phyloP scores from a whole-genome alignment of 2,113 vertebrate species.

The Diglossa brunneiventris region DNA sequence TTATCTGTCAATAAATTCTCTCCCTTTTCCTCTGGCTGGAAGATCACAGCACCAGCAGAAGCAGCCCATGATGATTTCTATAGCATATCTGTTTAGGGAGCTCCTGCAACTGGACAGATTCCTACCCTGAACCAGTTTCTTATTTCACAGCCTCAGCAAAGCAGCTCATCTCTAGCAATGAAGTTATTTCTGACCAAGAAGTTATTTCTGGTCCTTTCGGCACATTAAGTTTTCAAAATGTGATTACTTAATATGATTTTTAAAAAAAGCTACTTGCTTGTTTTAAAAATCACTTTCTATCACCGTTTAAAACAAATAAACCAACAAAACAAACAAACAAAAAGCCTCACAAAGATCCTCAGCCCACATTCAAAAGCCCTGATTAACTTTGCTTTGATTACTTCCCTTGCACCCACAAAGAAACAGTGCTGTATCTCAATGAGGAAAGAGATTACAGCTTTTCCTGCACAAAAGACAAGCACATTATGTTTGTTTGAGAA shows the following conservation, averaged over 20 bases:
- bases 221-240: not conserved
- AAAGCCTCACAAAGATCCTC: rapidly evolving
- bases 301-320: not conserved
- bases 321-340: too few relatives aligned
- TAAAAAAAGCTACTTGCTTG: not conserved
- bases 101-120: not conserved
- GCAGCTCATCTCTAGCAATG: not conserved
- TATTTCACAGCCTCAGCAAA: not conserved
- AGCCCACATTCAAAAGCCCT: not conserved
- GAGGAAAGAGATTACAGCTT: not conserved
- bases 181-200: not conserved
- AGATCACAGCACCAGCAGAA: not conserved
- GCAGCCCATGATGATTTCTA: rapidly evolving
- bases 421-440: not conserved
- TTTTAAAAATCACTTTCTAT: not conserved
- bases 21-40: not conserved
- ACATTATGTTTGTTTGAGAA: not conserved
- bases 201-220: not conserved
- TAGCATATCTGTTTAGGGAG: rapidly evolving
- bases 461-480: not conserved
- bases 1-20: not conserved
- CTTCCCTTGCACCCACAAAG: not conserved
- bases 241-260: not conserved
- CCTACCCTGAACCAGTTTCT: not conserved
- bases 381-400: not conserved